Percentiles rank a stretch among this genome's conserved stretches.
Conservation (phyloP, 2,797 vertebrate genomes). For the Amniataba percoides region DNA sequence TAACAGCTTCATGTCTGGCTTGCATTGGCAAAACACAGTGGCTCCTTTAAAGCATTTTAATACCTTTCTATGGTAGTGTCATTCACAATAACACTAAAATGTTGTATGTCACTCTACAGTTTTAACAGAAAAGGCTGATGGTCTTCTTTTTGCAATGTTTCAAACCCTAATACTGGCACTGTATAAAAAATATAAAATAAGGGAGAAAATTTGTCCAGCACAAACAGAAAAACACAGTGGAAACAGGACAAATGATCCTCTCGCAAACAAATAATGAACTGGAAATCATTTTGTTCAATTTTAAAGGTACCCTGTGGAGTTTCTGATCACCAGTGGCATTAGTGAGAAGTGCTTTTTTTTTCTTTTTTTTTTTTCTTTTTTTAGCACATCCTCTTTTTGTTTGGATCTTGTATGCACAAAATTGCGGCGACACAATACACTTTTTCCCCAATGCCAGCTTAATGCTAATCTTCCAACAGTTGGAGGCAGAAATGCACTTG, state of each 20-base stretch:
- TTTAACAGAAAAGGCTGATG: background rate
- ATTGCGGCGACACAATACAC: background rate
- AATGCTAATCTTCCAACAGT: background rate
- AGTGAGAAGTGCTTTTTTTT: background rate
- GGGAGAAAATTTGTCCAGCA: background rate
- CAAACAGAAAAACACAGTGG: background rate
- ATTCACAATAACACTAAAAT: background rate
- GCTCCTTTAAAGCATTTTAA: background rate
- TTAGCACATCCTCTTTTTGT: background rate
- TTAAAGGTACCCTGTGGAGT: background rate
- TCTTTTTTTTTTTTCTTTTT: background rate
- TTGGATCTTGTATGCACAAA: background rate
- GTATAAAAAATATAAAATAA: background rate
- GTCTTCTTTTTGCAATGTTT: background rate
- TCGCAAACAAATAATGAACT: background rate
- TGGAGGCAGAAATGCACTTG: background rate
- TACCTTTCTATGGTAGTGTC: background rate
- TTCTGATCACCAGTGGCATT: background rate
- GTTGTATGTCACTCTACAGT: background rate
- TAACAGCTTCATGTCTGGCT: background rate
- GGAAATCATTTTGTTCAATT: background rate
- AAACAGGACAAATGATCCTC: background rate
- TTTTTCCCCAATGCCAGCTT: background rate
- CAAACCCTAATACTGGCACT: slow-evolving; percentile 16
- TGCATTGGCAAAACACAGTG: background rate